Base-by-base conservation (phyloP, 1,140 invertebrate species). In the Acyrthosiphon pisum region DNA sequence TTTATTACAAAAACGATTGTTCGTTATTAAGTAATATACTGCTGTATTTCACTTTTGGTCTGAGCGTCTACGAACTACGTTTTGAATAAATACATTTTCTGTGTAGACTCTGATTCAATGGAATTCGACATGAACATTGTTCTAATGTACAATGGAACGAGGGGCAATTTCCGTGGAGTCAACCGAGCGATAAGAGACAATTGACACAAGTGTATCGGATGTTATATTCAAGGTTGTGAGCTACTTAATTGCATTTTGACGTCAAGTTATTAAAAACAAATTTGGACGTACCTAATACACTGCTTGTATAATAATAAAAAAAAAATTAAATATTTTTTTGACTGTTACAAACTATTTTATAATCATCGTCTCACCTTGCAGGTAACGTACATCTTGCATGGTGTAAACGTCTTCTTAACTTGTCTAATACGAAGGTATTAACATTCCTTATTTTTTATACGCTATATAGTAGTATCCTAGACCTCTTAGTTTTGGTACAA, bases 141-240 rank as follows among this genome's bases (percentile, higher is more conserved):
- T 89, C 87, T 89, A 89, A 89, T 89, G 48, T n/a, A 89, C 87
- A 37, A 44, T 56, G 22, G 48, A 20, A 60, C 53, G 88, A 30
- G 53, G 35, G 88, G 26, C 88, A 60, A 90, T 90, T 90, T 56
- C 87, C 88, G 50, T 30, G 53, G 88, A 90, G 53, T 60, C 53
- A 90, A 90, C 88, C 37, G 88, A 90, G 23, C 53, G 37, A 90
- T 50, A 56, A 90, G 53, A 90, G 53, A 90, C 89, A 44, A 90
- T 90, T 44, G 89, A 90, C 89, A 90, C 89, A 68, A 90, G 89
- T 90, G 89, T 90, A 90, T 90, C 56, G 89, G 53, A 90, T 30
- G 37, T 41, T 44, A 68, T 26, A 37, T 60, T 44, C 88, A 90
- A 56, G 88, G 88, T 60, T 90, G 20, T 56, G 8, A 41, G 89